Base-by-base conservation (phyloP, 2,888 invertebrate genomes). In the Lasioglossum leucozonium region DNA sequence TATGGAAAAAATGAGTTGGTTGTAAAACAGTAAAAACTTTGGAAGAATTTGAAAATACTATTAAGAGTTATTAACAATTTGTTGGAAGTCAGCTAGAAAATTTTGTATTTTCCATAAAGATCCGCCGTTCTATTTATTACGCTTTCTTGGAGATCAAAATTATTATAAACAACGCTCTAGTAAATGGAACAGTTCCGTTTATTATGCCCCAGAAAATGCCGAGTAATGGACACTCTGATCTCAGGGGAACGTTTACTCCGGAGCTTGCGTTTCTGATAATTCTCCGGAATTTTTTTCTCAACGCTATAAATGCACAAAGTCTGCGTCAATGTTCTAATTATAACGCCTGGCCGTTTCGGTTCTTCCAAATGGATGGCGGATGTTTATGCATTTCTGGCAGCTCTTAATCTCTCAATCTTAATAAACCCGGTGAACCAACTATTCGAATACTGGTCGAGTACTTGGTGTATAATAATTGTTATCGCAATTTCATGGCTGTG, bases 351-450 rank as follows among this genome's bases (percentile, higher is more conserved):
- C 47, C 30, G 18, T 62, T 30, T 30, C 16, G 18, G 62, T 62
- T 62, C 62, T 62, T 18, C 30, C 6, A 62, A 62, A 62, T 62
- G 30, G 62, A 62, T 62, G 30, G 30, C 62, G 62, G 62, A 62
- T 62, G 62, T 62, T 62, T 62, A 62, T 62, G 62, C 62, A 18
- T 62, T 62, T 62, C 62, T 62, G 62, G 62, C 30, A 30, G 5
- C 30, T 55, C 55, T 55, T 55, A 55, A 55, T 55, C 22, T 55
- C 55, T 55, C n/a, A 55, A 55, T 55, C 55, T 55, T 55, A 18
- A 62, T 30, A 62, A 62, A 30, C 30, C 6, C 8, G 18, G 30
- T 2, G 6, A 18, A 30, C 30, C 5, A 62, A 62, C 13, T 26
- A 26, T 26, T 58, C 58, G 4, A 62, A 30, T 62, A 16, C 6